Base-by-base conservation (phyloP, 2,113 vertebrate genomes). In the Semnornis frantzii region DNA sequence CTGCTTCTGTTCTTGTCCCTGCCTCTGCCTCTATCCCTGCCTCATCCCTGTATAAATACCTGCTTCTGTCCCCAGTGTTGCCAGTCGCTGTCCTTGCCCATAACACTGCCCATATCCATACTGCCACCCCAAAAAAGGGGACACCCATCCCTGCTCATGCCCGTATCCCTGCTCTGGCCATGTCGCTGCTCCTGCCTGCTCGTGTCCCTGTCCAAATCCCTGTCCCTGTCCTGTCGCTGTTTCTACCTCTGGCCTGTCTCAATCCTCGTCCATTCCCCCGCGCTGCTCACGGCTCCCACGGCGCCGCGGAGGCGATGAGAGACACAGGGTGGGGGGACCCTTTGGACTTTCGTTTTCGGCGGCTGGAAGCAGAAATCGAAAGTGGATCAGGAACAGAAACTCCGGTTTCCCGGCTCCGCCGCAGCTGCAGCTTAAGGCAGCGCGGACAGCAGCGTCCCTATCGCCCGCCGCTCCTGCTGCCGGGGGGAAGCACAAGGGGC, bases 341-440 rank as follows among this genome's bases (percentile, higher is more conserved):
- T 15, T 8, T 4, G 15, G 27, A 46, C 46, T 96, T 94, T 95
- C 92, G 73, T 89, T 96, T 96, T 79, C 42, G 54, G 69, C 6
- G 23, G 44, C 8, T 19, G 9, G 12, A 64, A 23, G 1, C 44
- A 14, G 83, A 93, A 90, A 92, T 14, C 39, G 93, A 90, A 92
- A 82, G 3, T 1, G 4, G 5, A 1, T 2, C 1, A 25, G 64
- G 50, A 92, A 93, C 9, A 5, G 80, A 83, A 92, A 93, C 34
- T 87, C 12, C 8, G 0, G 5, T 77, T 73, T 81, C 78, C 37
- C 20, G 3, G 19, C 52, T 46, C 65, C 4, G 14, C 5, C 8
- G 30, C 10, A 33, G 17, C 54, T 15, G 37, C 15, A 6, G 6
- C 21, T 95, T 95, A 96, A 94, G 90, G 94, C 5, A 77, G 92